phyloP scores from a whole-genome alignment of 2,113 vertebrate species.

The Myrmecophaga tridactyla region DNA sequence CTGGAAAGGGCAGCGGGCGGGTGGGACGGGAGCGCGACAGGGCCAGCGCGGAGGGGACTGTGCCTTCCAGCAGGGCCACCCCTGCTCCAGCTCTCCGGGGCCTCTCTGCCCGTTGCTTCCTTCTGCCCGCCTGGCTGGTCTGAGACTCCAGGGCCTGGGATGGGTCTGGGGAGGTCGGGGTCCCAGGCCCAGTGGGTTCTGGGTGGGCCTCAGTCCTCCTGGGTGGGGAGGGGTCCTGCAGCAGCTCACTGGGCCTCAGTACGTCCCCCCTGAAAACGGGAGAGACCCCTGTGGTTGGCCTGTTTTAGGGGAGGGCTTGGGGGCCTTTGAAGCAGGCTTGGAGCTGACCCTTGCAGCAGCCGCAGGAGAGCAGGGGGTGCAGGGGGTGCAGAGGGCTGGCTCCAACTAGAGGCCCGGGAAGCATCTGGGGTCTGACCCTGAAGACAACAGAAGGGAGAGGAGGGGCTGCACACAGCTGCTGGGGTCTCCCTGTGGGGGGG shows the following conservation, averaged over 20 bases:
- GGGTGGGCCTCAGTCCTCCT: not conserved
- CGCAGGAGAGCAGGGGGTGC: rapidly evolving
- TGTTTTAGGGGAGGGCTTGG: not conserved
- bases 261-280: not conserved
- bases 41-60: not conserved
- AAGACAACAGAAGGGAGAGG: not conserved
- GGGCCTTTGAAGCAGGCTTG: rapidly evolving
- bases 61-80: no score
- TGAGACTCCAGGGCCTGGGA: not conserved
- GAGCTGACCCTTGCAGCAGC: not conserved
- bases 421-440: not conserved
- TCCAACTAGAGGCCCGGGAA: not conserved
- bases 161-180: not conserved
- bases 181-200: not conserved
- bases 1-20: not conserved
- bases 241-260: not conserved
- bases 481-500: rapidly evolving
- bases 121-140: not conserved
- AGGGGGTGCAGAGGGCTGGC: not conserved
- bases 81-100: no score
- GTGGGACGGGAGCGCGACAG: not conserved
- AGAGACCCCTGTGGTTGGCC: not conserved
- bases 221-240: no score
- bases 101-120: not conserved
- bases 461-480: rapidly evolving